A percentile compares a stretch with the other conserved stretches of the same genome.
Conservation (phyloP, 2,113 vertebrate genomes). For the Pteruthius melanotis region DNA sequence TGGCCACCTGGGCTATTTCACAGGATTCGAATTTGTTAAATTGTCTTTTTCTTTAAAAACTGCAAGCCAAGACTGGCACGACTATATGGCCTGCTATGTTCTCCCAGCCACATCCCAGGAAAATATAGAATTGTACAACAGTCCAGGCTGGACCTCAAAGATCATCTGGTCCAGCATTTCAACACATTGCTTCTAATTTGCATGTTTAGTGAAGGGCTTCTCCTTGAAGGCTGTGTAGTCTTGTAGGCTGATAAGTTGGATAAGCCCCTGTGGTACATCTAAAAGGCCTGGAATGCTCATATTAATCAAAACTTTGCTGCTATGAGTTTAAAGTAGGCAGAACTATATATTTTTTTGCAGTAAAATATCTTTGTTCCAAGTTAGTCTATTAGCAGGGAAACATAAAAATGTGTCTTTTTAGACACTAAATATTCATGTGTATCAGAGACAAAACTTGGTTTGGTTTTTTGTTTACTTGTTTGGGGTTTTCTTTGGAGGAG, state of each 20-base stretch:
- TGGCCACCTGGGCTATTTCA: background rate
- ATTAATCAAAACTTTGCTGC: background rate
- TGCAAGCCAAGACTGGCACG: background rate
- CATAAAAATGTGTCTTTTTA: background rate
- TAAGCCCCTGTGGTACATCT: background rate
- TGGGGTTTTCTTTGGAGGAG: accelerated
- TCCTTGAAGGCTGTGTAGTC: background rate
- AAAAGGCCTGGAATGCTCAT: background rate
- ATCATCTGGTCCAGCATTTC: background rate
- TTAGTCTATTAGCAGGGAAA: background rate
- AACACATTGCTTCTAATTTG: background rate
- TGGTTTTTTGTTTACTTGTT: background rate
- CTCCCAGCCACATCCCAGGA: accelerated
- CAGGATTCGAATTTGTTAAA: background rate
- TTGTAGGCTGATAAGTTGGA: background rate
- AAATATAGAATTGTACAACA: background rate
- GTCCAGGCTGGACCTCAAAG: background rate
- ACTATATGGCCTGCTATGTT: background rate
- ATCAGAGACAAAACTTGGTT: background rate
- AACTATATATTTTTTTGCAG: background rate
- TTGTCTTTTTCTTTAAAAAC: background rate
- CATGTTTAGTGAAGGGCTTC: background rate
- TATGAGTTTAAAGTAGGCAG: background rate
- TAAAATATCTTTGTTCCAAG: background rate
- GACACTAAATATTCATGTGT: background rate